A percentile compares a stretch with the other conserved stretches of the same genome.
phyloP scores from a whole-genome alignment of 1,140 invertebrate species.

The Dendroctonus valens region DNA sequence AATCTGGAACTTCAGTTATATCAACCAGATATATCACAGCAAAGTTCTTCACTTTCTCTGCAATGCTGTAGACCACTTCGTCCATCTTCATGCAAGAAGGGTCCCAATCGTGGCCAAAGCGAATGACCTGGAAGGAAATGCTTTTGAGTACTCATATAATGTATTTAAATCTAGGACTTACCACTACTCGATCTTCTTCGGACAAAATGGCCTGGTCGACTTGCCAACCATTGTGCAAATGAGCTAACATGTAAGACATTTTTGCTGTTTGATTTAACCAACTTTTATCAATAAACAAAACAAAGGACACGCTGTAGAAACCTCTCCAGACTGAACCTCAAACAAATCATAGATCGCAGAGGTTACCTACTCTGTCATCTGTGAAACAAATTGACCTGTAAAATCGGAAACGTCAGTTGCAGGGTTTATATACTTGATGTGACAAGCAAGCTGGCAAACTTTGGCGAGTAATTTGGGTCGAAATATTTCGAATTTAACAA shows the following conservation, averaged over 20 bases:
- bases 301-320: too few species aligned
- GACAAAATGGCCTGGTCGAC: slow-evolving; percentile 98
- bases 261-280: too few species aligned
- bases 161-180: slow-evolving; percentile 49
- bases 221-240: slow-evolving; percentile 99
- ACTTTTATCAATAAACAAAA: too few species aligned
- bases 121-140: slow-evolving; percentile 71
- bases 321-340: too few species aligned
- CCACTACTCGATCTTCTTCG: slow-evolving; percentile 96
- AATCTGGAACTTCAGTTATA: slow-evolving; percentile 98
- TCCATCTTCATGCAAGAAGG: slow-evolving; percentile 99
- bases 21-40: slow-evolving; percentile 98
- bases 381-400: too few species aligned
- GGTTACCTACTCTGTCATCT: too few species aligned
- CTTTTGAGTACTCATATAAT: neutral
- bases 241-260: slow-evolving; percentile 99
- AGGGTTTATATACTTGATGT: too few species aligned
- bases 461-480: too few species aligned
- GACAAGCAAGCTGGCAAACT: too few species aligned
- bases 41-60: slow-evolving; percentile 98
- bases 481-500: too few species aligned
- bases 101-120: slow-evolving; percentile 99
- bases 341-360: too few species aligned
- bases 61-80: slow-evolving; percentile 96
- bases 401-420: too few species aligned